Evolutionary conservation across 2,888 invertebrate genomes (phyloP).

Genomic region (Drosophila incognita): DNA sequence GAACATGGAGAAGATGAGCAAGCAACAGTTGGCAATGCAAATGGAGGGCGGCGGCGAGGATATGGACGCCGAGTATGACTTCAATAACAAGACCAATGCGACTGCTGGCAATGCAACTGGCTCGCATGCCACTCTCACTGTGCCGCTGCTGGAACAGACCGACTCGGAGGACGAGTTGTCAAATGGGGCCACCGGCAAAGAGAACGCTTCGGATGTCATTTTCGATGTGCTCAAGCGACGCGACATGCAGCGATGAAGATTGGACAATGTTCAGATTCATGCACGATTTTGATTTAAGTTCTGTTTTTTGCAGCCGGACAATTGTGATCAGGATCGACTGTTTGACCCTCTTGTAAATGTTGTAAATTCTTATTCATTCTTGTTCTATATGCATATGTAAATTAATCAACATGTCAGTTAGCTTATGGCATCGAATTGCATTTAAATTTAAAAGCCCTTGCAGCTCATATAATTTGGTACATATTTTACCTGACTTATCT

Average conservation of each 20-base stretch:
- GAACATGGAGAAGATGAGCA: conserved; percentile 70
- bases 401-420: conserved; percentile 23
- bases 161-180: conserved; percentile 83
- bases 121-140: conserved; percentile 77
- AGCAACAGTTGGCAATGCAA: conserved; percentile 57
- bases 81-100: conserved; percentile 47
- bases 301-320: conserved; percentile 3
- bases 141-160: conserved; percentile 83
- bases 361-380: conserved; percentile 63
- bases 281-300: conserved; percentile 3
- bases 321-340: conserved; percentile 24
- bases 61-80: conserved; percentile 63
- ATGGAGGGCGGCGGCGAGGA: conserved; percentile 68
- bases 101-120: conserved; percentile 33
- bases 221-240: conserved; percentile 87
- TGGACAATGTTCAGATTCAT: neutral
- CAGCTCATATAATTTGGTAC: conserved; percentile 28
- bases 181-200: conserved; percentile 84
- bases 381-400: conserved; percentile 37
- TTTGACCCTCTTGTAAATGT: conserved; percentile 64
- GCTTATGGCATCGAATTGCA: conserved; percentile 12
- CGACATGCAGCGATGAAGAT: conserved; percentile 84
- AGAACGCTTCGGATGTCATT: conserved; percentile 86
- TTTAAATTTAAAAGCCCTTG: conserved; percentile 30
- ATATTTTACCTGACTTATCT: conserved; percentile 1